Base-by-base conservation (phyloP, 2,888 invertebrate genomes). In the Bugulina stolonifera region DNA sequence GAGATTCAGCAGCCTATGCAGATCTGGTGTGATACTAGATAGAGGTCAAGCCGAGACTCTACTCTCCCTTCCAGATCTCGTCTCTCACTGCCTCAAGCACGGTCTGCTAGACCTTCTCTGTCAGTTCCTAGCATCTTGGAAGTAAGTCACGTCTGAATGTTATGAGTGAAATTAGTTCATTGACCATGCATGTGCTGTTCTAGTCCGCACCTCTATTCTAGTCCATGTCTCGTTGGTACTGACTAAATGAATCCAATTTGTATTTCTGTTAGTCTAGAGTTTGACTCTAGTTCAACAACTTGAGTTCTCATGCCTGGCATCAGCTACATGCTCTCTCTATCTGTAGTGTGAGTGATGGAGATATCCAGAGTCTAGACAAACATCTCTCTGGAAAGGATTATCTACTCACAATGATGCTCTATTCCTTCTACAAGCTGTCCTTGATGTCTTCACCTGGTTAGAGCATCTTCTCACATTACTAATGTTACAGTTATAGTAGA, bases 351-450 rank as follows among this genome's bases (percentile, higher is more conserved):
- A 43, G 25, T 18, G 64, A 64, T 2, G 64, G 5, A 14, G 64
- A 64, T 2, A n/a, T 64, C 22, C 25, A 34, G 32, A 32, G 27
- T 3, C 27, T 64, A 32, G 64, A 64, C 10, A 29, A 27, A 14
- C 18, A 27, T 34, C 22, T 64, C 10, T 27, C 64, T 29, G 32
- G 32, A 2, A 64, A 64, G n/a, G 27, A 22, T n/a, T 64, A 29
- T 32, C 32, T 64, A 2, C 32, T 64, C 5, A 32, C 32, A 10
- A 14, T 25, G 14, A 64, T 64, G 64, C n/a, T 64, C 5, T 64
- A 64, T n/a, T 64, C 64, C n/a, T 64, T 64, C 64, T 64, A 64
- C 32, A 64, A 64, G 32, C 27, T 64, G 2, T 32, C 64, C 27
- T 10, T 64, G 32, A 27, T 29, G 10, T 10, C 43, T 10, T 27